Evolutionary conservation across 2,113 vertebrate species (phyloP).

Genomic region (Xiphias gladius): DNA sequence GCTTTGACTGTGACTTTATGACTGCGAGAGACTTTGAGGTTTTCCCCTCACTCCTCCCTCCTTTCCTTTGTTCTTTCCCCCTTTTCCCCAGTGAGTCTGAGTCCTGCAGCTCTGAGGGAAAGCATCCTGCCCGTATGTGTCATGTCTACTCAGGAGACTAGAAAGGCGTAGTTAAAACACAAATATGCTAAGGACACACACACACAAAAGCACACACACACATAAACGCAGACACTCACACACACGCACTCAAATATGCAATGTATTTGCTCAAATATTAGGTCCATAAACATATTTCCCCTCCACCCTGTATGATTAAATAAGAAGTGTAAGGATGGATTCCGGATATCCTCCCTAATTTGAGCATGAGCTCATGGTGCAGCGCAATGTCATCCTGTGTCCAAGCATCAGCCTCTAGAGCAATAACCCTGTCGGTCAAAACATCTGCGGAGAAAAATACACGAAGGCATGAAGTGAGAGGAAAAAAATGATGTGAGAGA

Average conservation of each 20-base stretch:
- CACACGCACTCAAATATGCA: conserved; percentile 35
- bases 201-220: conserved; percentile 14
- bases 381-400: conserved; percentile 72
- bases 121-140: conserved; percentile 63
- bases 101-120: conserved; percentile 41
- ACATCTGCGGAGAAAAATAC: conserved; percentile 79
- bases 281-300: conserved; percentile 69
- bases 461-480: conserved; percentile 49
- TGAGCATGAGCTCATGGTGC: conserved; percentile 81
- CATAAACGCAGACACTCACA: conserved; percentile 5
- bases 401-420: conserved; percentile 79
- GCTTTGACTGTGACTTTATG: conserved; percentile 64
- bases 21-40: conserved; percentile 49
- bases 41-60: conserved; percentile 32
- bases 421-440: conserved; percentile 80
- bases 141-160: conserved; percentile 56
- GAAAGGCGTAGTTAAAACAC: conserved; percentile 48
- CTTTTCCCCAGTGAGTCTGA: conserved; percentile 24
- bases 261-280: conserved; percentile 53
- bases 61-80: conserved; percentile 52
- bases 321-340: conserved; percentile 76
- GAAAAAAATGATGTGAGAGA: conserved; percentile 56
- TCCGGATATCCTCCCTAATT: conserved; percentile 85
- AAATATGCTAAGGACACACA: conserved; percentile 34
- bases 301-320: conserved; percentile 79